Conservation (phyloP, 2,888 invertebrate species). For the Papilio elwesi region DNA sequence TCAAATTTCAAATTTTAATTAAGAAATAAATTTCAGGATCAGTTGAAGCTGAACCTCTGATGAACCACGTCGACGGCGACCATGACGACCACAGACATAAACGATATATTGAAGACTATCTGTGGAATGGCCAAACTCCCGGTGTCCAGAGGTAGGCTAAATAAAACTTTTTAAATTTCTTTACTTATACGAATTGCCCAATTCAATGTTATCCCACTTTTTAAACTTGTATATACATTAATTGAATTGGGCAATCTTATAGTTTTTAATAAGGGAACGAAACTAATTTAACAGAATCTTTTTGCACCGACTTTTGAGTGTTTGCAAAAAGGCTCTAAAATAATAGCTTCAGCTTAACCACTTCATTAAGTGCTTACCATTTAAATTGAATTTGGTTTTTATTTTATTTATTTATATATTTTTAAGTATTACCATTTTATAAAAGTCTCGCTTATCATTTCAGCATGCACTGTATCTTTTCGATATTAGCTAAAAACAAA, state of each 20-base stretch:
- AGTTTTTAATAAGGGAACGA: constrained; percentile 25
- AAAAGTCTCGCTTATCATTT: constrained; percentile 44
- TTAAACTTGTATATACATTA: constrained; percentile 30
- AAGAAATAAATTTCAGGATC: constrained; percentile 71
- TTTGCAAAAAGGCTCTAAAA: constrained; percentile 51
- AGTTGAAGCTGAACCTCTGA: constrained; percentile 90
- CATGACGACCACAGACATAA: constrained; percentile 71
- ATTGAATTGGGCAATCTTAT: constrained; percentile 42
- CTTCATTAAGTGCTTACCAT: constrained; percentile 40
- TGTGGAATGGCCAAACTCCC: constrained; percentile 80
- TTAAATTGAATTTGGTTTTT: constrained; percentile 61
- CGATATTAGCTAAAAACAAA: constrained; percentile 56
- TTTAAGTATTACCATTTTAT: constrained; percentile 24
- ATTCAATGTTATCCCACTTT: constrained; percentile 32
- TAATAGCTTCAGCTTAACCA: constrained; percentile 44
- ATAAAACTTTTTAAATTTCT: constrained; percentile 26
- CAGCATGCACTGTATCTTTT: constrained; percentile 47
- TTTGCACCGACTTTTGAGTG: constrained; percentile 42
- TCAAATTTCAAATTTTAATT: too few relatives aligned
- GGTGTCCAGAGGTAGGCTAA: constrained; percentile 74
- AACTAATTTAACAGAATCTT: constrained; percentile 42
- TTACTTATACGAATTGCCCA: constrained; percentile 28
- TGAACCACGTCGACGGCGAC: constrained; percentile 86
- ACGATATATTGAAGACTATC: constrained; percentile 79
- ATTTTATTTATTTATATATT: constrained; percentile 50